A percentile compares a stretch with the other conserved stretches of the same genome.
These are phyloP conservation scores for Xylophagus ater DNA, from an alignment of 2,888 invertebrate species.

Conservation along the genomic window DNA sequence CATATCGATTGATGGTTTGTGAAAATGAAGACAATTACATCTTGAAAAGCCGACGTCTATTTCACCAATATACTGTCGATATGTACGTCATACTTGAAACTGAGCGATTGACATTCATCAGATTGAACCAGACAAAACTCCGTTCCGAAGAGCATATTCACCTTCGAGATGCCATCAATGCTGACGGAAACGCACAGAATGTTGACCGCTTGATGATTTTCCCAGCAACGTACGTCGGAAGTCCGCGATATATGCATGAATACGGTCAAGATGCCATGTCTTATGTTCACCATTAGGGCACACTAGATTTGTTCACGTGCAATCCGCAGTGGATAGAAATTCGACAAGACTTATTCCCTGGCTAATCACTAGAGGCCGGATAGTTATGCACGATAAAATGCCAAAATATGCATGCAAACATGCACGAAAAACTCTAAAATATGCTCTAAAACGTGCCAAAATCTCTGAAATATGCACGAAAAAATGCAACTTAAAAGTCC, in stretches of 20 bases:
- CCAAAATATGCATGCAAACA: too few relatives aligned
- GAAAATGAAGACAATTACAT: slow-evolving; percentile 12
- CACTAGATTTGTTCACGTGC: slow-evolving; percentile 11
- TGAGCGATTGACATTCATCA: slow-evolving; percentile 24
- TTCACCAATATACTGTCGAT: slow-evolving; percentile 28
- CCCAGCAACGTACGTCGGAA: slow-evolving; percentile 13
- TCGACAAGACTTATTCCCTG: slow-evolving; percentile 10
- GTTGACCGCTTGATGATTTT: slow-evolving; percentile 13
- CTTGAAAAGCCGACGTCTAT: slow-evolving; percentile 20
- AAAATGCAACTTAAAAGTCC: too few relatives aligned
- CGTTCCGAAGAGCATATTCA: slow-evolving; percentile 25
- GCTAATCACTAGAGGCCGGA: too few relatives aligned
- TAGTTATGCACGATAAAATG: too few relatives aligned
- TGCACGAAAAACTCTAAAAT: too few relatives aligned
- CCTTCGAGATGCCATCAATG: slow-evolving; percentile 26
- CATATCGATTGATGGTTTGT: slow-evolving; percentile 13
- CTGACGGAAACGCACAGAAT: slow-evolving; percentile 19
- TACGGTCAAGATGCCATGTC: slow-evolving; percentile 6
- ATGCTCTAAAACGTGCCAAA: too few relatives aligned
- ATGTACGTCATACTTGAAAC: slow-evolving; percentile 28
- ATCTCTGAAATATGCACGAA: too few relatives aligned
- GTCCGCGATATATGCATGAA: slow-evolving; percentile 6
- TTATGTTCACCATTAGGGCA: slow-evolving; percentile 6
- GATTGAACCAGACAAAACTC: slow-evolving; percentile 25
- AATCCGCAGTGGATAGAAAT: slow-evolving; percentile 17